Evolutionary conservation across 2,113 vertebrate genomes (phyloP).

Genomic region (Tachysurus vachellii): DNA sequence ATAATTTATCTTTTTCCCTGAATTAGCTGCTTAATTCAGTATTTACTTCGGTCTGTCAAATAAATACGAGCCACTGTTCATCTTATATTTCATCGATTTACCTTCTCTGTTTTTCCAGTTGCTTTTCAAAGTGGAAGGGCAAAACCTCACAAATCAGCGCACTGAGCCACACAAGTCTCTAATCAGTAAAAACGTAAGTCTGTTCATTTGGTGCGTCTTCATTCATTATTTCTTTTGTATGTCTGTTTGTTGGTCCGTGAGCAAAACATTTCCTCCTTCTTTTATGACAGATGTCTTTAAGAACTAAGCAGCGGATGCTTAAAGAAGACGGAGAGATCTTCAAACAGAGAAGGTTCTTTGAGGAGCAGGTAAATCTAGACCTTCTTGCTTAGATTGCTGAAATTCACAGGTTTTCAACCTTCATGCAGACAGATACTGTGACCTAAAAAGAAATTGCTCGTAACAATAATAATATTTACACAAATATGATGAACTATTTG

Average conservation of each 20-base stretch:
- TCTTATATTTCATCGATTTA: neutral
- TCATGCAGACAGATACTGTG: neutral
- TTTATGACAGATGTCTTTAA: constrained; percentile 78
- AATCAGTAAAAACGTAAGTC: constrained; percentile 76
- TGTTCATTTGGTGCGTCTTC: neutral
- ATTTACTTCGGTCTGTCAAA: neutral
- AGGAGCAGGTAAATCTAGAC: constrained; percentile 83
- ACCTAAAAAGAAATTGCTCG: neutral
- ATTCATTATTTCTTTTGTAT: neutral
- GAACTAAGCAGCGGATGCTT: constrained; percentile 87
- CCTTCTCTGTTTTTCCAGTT: constrained; percentile 64
- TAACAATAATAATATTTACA: neutral
- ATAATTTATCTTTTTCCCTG: neutral
- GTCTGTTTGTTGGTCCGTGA: no score
- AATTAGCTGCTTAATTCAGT: neutral
- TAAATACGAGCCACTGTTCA: neutral
- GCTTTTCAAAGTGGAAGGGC: constrained; percentile 76
- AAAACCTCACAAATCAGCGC: constrained; percentile 73
- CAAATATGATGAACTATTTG: neutral
- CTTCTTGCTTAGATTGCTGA: neutral
- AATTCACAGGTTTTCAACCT: neutral
- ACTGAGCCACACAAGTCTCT: constrained; percentile 75
- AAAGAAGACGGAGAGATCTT: constrained; percentile 97
- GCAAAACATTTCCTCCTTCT: neutral
- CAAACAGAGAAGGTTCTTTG: constrained; percentile 90